phyloP scores from a whole-genome alignment of 2,888 invertebrate species.

The Orthosia gothica region DNA sequence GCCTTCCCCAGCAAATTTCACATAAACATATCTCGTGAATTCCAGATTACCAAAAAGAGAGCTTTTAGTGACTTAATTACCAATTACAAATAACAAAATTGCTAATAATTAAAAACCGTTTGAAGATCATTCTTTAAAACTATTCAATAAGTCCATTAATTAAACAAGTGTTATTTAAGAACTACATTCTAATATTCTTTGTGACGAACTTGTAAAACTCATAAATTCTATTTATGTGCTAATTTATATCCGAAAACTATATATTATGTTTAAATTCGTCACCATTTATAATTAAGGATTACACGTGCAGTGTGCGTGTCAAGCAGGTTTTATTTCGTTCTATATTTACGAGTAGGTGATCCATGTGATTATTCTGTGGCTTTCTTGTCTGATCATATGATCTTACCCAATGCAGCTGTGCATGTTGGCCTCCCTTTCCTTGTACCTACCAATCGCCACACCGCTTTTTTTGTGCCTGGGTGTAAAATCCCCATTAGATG shows the following conservation, averaged over 20 bases:
- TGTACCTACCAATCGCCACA: too few species aligned
- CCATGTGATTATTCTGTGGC: too few species aligned
- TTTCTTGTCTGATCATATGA: too few species aligned
- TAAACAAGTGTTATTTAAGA: constrained; percentile 42
- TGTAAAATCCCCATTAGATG: too few species aligned
- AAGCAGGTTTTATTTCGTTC: background rate
- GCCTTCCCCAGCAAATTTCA: too few species aligned
- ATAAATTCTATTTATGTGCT: constrained; percentile 2
- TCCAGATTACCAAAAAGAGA: too few species aligned
- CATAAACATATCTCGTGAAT: too few species aligned
- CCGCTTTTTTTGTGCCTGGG: too few species aligned
- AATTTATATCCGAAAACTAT: background rate
- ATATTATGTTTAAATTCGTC: background rate
- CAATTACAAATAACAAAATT: background rate
- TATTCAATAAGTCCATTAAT: constrained; percentile 11
- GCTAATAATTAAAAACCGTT: background rate
- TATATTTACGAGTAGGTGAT: background rate
- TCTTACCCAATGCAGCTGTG: too few species aligned
- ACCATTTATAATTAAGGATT: background rate
- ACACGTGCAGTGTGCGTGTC: constrained; percentile 8
- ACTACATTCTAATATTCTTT: constrained; percentile 23
- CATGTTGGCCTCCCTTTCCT: too few species aligned
- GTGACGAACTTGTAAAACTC: background rate
- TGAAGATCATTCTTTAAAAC: constrained; percentile 17
- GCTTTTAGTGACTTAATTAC: background rate